Evolutionary conservation across 2,888 invertebrate species (phyloP).

Genomic region (Acronicta aceris): DNA sequence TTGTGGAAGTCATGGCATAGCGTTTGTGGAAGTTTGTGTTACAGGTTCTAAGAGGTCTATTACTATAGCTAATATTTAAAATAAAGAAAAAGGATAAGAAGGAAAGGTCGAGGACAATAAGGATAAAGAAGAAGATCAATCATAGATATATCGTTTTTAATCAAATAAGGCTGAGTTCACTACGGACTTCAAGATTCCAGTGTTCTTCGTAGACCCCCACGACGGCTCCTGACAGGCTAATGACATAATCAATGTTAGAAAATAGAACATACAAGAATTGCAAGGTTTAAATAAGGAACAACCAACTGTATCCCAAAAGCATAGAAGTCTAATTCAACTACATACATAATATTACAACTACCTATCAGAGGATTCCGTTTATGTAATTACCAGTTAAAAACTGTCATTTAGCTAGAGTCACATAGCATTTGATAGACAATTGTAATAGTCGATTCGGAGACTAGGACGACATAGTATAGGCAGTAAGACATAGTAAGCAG

Average conservation of each 20-base stretch:
- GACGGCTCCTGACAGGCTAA: constrained; percentile 17
- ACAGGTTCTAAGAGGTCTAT: neutral
- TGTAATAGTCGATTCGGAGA: too few relatives aligned
- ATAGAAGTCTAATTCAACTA: too few relatives aligned
- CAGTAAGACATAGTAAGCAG: too few relatives aligned
- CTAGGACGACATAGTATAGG: too few relatives aligned
- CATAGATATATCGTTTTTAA: constrained; percentile 19
- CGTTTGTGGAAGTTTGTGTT: too few relatives aligned
- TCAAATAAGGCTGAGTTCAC: constrained; percentile 2
- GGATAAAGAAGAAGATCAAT: constrained; percentile 5
- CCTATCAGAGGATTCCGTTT: too few relatives aligned
- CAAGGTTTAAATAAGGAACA: neutral
- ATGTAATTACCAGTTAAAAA: too few relatives aligned
- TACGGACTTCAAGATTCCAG: constrained; percentile 4
- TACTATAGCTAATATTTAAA: neutral
- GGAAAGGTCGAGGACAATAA: neutral
- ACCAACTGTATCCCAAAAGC: too few relatives aligned
- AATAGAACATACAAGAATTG: neutral
- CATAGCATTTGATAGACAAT: too few relatives aligned
- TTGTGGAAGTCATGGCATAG: too few relatives aligned
- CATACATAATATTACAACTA: too few relatives aligned
- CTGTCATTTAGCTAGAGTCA: too few relatives aligned
- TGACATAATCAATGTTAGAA: constrained; percentile 17
- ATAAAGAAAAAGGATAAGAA: neutral
- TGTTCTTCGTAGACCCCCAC: neutral